These are phyloP conservation scores for Aythya fuligula DNA, from an alignment of 2,797 vertebrate genomes.

Conservation along the genomic window DNA sequence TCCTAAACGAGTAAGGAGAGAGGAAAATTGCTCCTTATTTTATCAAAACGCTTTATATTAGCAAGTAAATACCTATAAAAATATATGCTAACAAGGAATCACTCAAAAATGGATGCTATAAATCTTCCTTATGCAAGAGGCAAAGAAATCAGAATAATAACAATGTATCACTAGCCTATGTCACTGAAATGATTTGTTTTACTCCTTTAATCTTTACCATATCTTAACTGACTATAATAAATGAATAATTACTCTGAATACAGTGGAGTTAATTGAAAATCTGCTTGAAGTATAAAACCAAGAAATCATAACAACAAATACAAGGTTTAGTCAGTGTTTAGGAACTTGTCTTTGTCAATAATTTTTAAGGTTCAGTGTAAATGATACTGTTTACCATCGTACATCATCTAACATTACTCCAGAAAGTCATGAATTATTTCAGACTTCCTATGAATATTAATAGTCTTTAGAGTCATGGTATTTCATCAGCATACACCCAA, in stretches of 20 bases:
- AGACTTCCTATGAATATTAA: conserved; percentile 83
- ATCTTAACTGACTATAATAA: conserved; percentile 88
- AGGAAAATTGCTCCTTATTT: conserved; percentile 14
- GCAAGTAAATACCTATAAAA: conserved; percentile 73
- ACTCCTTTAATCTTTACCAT: conserved; percentile 83
- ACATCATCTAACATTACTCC: conserved; percentile 80
- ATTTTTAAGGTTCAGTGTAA: conserved; percentile 82
- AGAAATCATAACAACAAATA: conserved; percentile 86
- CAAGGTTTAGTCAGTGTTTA: conserved; percentile 83
- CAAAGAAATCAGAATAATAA: conserved; percentile 80
- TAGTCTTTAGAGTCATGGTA: conserved; percentile 73
- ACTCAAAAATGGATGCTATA: conserved; percentile 78
- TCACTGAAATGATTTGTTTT: conserved; percentile 85
- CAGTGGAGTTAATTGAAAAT: conserved; percentile 84
- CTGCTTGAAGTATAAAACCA: conserved; percentile 81
- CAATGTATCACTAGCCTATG: conserved; percentile 83
- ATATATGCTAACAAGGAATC: conserved; percentile 66
- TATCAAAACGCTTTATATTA: conserved; percentile 57
- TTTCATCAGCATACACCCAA: conserved; percentile 79
- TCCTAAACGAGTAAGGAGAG: background rate
- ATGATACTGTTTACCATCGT: conserved; percentile 82
- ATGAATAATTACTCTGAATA: conserved; percentile 84
- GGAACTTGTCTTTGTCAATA: conserved; percentile 86
- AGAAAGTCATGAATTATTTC: conserved; percentile 82
- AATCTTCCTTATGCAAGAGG: conserved; percentile 77